phyloP scores from a whole-genome alignment of 2,888 invertebrate genomes.

The Chrysolina haemoptera region DNA sequence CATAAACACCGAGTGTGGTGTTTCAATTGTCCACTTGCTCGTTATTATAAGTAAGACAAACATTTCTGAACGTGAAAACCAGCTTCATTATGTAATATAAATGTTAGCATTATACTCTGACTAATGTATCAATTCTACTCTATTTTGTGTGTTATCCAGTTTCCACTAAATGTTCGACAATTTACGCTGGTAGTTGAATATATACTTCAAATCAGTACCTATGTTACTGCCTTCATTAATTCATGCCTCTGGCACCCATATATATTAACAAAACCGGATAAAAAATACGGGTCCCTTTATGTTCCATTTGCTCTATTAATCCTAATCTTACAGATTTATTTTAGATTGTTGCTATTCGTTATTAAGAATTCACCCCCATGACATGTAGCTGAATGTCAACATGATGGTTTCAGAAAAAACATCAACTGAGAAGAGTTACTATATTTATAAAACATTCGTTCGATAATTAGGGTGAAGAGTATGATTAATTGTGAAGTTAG shows the following conservation, averaged over 20 bases:
- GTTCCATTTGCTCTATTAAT: constrained; percentile 14
- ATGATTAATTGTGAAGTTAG: too few species aligned
- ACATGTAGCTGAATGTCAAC: background rate
- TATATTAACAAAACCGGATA: constrained; percentile 6
- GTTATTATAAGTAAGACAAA: too few species aligned
- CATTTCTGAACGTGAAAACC: too few species aligned
- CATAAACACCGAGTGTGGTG: too few species aligned
- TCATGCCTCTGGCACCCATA: constrained; percentile 16
- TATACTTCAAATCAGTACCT: background rate
- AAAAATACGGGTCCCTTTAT: constrained; percentile 21
- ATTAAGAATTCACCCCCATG: constrained; percentile 9
- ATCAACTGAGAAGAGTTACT: background rate
- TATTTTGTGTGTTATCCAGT: background rate
- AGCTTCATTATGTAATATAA: too few species aligned
- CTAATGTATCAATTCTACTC: background rate
- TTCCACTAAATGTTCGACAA: background rate
- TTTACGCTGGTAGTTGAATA: constrained; percentile 7
- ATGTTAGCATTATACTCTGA: too few species aligned
- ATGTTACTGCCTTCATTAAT: constrained; percentile 1
- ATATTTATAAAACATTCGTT: background rate
- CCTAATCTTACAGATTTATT: constrained; percentile 20
- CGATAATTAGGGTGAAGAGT: background rate
- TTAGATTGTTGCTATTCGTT: constrained; percentile 18
- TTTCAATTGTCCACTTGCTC: too few species aligned
- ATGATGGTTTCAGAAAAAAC: constrained; percentile 12